Evolutionary conservation across 1,140 invertebrate genomes (phyloP).

Genomic region (Coptotermes formosanus): DNA sequence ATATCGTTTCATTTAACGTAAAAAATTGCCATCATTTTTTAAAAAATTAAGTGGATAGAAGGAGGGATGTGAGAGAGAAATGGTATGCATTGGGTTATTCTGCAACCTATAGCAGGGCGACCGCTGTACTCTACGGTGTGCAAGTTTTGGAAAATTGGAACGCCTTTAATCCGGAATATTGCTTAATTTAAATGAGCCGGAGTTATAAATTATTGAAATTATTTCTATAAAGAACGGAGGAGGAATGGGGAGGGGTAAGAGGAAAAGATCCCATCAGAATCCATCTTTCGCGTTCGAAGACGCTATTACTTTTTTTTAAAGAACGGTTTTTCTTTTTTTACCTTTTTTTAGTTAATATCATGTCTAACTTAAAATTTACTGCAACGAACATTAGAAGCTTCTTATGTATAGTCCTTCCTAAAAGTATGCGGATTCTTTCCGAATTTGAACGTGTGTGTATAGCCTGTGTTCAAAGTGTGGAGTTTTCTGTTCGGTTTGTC

Average conservation of each 20-base stretch:
- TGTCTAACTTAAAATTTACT: constrained; percentile 19
- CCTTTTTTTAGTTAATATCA: background rate
- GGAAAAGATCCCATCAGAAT: constrained; percentile 11
- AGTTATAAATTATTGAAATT: constrained; percentile 30
- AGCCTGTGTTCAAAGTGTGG: too few species aligned
- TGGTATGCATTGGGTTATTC: constrained; percentile 15
- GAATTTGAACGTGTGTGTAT: too few species aligned
- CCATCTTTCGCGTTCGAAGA: constrained; percentile 14
- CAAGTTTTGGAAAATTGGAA: constrained; percentile 30
- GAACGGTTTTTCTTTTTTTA: background rate
- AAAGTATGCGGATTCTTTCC: background rate
- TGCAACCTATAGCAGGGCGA: background rate
- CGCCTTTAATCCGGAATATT: constrained; percentile 25
- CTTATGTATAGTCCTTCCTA: background rate
- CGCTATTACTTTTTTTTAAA: constrained; percentile 12
- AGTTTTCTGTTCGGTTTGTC: too few species aligned
- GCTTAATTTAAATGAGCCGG: constrained; percentile 28
- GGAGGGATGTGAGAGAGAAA: background rate
- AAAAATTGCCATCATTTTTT: constrained; percentile 29
- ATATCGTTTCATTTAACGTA: constrained; percentile 28
- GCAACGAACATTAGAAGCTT: background rate
- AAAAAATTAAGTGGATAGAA: constrained; percentile 29
- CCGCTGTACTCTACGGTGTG: background rate
- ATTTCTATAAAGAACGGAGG: constrained; percentile 23
- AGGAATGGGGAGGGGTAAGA: background rate